Evolutionary conservation across 2,113 vertebrate genomes (phyloP), one percentile per base, ranked within the genome.

Genomic region (Elephas maximus): DNA sequence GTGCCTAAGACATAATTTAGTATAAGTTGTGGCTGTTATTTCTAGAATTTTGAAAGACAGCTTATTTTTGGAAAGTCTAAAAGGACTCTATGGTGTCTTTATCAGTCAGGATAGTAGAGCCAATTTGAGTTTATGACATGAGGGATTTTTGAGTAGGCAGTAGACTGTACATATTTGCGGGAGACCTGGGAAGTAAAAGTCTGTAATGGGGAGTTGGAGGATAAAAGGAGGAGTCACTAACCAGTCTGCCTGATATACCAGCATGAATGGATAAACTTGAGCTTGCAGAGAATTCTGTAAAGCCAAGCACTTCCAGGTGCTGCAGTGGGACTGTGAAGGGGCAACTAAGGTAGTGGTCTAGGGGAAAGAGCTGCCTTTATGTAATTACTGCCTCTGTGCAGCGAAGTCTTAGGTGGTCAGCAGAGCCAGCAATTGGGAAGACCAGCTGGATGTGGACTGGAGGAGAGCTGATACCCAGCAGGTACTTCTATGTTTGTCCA

Each of bases 101-200:
- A 30, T 85, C 69, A 73, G 67, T 83, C 41, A 90, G 44, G 33
- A 53, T 8, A 78, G 63, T 41, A 88, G 30, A 30, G 14, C 37
- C 48, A 67, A 14, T 77, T 87, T 88, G 51, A 78, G 44, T 81
- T 89, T 81, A 79, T 85, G 48, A 83, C 81, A 69, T 73, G 63
- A 57, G 20, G 8, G 2, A 53, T 90, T 90, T 95, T 71, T 77
- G n/a, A 53, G 26, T 45, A 83, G 62, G 9, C 53, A 69, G 8
- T 15, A 28, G 30, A 77, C 1, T 41, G 5, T 80, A 37, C 12
- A 37, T 41, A 78, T 5, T 6, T 48, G 3, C n/a, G n/a, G n/a
- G n/a, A n/a, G n/a, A n/a, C n/a, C n/a, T 20, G 28, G 30, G 9
- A 82, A 21, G 1, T 76, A 30, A 82, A 76, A 8, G 1, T 53